Conservation (phyloP, 2,797 vertebrate genomes). For the Sphaeramia orbicularis region DNA sequence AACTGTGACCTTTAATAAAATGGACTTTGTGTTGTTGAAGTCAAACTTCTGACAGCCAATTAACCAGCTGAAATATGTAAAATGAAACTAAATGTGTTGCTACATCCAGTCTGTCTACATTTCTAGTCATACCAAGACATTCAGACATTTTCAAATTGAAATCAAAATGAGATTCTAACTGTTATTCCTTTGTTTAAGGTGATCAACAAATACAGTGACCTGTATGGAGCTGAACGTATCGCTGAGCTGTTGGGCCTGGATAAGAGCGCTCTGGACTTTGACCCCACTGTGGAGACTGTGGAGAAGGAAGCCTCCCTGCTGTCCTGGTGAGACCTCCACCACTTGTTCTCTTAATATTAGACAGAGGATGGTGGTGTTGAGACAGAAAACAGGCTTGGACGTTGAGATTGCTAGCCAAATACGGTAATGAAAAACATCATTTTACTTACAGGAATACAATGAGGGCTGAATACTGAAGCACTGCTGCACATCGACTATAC, state of each 20-base stretch:
- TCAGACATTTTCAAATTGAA: not conserved
- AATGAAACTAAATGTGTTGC: not conserved
- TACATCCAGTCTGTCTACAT: not conserved
- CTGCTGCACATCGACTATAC: too few relatives aligned
- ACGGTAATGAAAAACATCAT: too few relatives aligned
- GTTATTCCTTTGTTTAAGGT: conserved; percentile 83
- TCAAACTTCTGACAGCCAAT: not conserved
- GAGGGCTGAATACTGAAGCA: too few relatives aligned
- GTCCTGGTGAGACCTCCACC: conserved; percentile 89
- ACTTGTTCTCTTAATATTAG: too few relatives aligned
- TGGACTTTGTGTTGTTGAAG: not conserved
- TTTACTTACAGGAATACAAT: too few relatives aligned
- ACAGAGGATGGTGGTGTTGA: too few relatives aligned
- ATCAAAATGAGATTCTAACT: too few relatives aligned
- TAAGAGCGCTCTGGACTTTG: conserved; percentile 96
- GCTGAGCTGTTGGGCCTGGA: conserved; percentile 97
- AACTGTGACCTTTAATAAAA: not conserved
- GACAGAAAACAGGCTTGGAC: too few relatives aligned
- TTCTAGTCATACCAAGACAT: not conserved
- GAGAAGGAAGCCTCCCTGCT: conserved; percentile 93
- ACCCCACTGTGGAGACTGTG: conserved; percentile 92
- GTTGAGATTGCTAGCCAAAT: too few relatives aligned
- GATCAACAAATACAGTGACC: conserved; percentile 97
- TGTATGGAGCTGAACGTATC: conserved; percentile 96
- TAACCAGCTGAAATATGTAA: not conserved